Evolutionary conservation across 1,140 invertebrate genomes (phyloP).

Genomic region (Colletes gigas): DNA sequence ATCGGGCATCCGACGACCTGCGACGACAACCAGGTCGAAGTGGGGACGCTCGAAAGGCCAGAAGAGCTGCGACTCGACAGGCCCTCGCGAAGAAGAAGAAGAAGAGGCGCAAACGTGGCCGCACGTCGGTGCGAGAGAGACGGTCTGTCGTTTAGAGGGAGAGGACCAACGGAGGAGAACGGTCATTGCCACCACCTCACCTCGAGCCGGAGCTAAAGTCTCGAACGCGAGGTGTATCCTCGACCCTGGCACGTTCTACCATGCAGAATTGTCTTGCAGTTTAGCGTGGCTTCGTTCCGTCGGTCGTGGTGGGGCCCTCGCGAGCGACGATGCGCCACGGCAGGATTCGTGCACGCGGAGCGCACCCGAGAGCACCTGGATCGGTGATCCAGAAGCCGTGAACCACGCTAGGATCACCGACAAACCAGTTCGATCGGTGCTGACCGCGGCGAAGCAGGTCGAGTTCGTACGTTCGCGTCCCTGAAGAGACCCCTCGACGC

Average conservation of each 20-base stretch:
- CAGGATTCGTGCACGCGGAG: slow-evolving; percentile 62
- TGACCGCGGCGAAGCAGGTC: slow-evolving; percentile 43
- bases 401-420: slow-evolving; percentile 43
- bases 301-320: slow-evolving; percentile 53
- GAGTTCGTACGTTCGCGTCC: slow-evolving; percentile 8
- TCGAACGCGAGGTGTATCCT: slow-evolving; percentile 44
- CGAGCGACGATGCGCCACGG: slow-evolving; percentile 38
- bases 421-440: slow-evolving; percentile 64
- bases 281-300: slow-evolving; percentile 69
- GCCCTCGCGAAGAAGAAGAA: slow-evolving; percentile 8
- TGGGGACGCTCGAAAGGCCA: slow-evolving; percentile 41
- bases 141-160: slow-evolving; percentile 22
- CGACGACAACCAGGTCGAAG: slow-evolving; percentile 45
- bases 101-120: slow-evolving; percentile 27
- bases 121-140: slow-evolving; percentile 3
- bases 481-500: neutral
- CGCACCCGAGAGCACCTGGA: slow-evolving; percentile 58
- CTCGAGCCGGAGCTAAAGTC: slow-evolving; percentile 72
- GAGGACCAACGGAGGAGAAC: slow-evolving; percentile 71
- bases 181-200: slow-evolving; percentile 81
- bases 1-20: slow-evolving; percentile 34
- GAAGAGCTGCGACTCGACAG: slow-evolving; percentile 29
- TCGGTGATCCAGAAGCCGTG: slow-evolving; percentile 63
- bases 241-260: slow-evolving; percentile 54
- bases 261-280: slow-evolving; percentile 60